Percentiles rank a stretch among this genome's conserved stretches.
Evolutionary conservation across 2,888 invertebrate genomes (phyloP).

Genomic region (Glyphotaelius pellucidus): DNA sequence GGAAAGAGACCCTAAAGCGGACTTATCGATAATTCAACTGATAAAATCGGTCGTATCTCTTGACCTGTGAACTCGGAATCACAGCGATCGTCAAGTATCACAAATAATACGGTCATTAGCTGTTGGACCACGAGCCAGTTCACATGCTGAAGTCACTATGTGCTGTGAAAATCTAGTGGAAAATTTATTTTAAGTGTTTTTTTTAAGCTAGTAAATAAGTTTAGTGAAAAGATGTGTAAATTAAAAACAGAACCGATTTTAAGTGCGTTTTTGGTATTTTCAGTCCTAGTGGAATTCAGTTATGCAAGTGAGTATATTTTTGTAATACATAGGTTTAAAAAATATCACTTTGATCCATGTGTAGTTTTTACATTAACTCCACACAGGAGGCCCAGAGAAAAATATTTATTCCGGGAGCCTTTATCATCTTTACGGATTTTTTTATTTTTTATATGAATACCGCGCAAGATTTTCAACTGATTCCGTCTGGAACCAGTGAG

Average conservation of each 20-base stretch:
- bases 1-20: not conserved
- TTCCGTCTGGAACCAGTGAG: too few species aligned
- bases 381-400: too few species aligned
- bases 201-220: not conserved
- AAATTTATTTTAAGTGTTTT: not conserved
- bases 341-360: not conserved
- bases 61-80: constrained; percentile 60
- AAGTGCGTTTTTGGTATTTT: constrained; percentile 6
- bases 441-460: too few species aligned
- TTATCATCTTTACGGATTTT: too few species aligned
- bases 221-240: constrained; percentile 47
- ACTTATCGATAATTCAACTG: not conserved
- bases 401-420: too few species aligned
- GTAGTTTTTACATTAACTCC: too few species aligned
- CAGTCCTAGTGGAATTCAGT: constrained; percentile 3
- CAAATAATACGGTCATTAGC: not conserved
- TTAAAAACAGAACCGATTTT: constrained; percentile 39
- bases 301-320: constrained; percentile 44
- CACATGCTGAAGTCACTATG: not conserved
- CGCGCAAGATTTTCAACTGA: too few species aligned
- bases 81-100: not conserved
- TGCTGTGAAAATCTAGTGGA: not conserved
- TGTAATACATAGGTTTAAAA: not conserved
- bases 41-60: constrained; percentile 54
- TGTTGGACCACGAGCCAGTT: not conserved